These are phyloP conservation scores for Ericerus pela DNA, from an alignment of 1,140 invertebrate genomes.

Conservation along the genomic window DNA sequence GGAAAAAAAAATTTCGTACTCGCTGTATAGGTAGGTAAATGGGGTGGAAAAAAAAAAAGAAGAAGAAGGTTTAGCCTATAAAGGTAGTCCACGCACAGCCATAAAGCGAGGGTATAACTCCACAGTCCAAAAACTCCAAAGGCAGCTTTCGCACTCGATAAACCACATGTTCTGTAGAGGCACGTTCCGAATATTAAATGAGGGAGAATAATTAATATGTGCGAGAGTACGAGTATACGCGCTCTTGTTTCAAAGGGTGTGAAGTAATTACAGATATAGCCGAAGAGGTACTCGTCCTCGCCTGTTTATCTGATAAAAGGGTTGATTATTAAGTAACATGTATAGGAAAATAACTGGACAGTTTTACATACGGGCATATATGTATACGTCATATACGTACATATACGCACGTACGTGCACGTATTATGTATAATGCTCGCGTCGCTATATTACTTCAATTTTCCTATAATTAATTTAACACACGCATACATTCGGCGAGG, in stretches of 20 bases:
- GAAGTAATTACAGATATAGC: constrained; percentile 7
- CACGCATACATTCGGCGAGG: no score
- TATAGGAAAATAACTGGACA: constrained; percentile 7
- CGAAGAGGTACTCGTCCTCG: not conserved
- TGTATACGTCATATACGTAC: no score
- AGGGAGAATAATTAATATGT: constrained; percentile 12
- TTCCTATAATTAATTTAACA: constrained; percentile 9
- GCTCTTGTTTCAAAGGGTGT: constrained; percentile 11
- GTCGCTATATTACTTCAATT: constrained; percentile 7
- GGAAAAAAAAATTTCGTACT: no score
- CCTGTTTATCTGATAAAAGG: constrained; percentile 7
- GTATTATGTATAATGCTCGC: no score
- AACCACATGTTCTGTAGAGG: constrained; percentile 7
- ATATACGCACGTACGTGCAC: no score
- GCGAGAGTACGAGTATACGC: constrained; percentile 6
- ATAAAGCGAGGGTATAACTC: no score
- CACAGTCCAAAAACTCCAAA: no score
- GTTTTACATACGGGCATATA: constrained; percentile 10
- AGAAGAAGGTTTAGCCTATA: no score
- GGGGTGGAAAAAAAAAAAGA: no score
- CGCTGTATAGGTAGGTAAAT: no score
- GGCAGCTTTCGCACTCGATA: not conserved
- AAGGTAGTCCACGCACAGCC: no score
- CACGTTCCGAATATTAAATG: constrained; percentile 10
- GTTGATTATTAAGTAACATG: constrained; percentile 12